These are phyloP conservation scores for Nomada flava DNA, from an alignment of 2,888 invertebrate genomes.

Conservation along the genomic window DNA sequence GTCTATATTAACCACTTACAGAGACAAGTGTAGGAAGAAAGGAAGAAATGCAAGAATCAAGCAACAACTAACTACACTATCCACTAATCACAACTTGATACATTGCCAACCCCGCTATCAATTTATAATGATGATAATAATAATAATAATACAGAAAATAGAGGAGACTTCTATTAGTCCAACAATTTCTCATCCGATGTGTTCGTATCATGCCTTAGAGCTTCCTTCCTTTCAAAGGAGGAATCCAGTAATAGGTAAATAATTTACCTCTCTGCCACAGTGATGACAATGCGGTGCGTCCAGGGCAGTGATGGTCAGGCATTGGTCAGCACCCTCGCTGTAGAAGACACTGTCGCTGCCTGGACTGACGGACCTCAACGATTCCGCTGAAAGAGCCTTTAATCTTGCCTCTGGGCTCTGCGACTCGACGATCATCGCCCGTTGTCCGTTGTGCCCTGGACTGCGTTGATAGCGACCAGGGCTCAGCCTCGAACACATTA, in stretches of 20 bases:
- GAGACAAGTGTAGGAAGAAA: slow-evolving; percentile 32
- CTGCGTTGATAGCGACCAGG: slow-evolving; percentile 82
- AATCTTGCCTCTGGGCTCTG: slow-evolving; percentile 86
- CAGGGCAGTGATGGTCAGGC: slow-evolving; percentile 67
- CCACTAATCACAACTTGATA: slow-evolving; percentile 18
- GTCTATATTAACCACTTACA: neutral
- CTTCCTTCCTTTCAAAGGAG: slow-evolving; percentile 11
- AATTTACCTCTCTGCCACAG: slow-evolving; percentile 91
- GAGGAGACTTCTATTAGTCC: neutral
- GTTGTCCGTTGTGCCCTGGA: slow-evolving; percentile 83
- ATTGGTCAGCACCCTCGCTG: slow-evolving; percentile 89
- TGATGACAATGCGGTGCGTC: slow-evolving; percentile 89
- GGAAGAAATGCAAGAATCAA: slow-evolving; percentile 41
- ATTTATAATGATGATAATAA: too few relatives aligned
- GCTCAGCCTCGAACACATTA: slow-evolving; percentile 78
- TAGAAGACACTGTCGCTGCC: slow-evolving; percentile 96
- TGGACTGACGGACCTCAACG: slow-evolving; percentile 94
- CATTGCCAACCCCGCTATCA: too few relatives aligned
- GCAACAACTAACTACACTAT: slow-evolving; percentile 49
- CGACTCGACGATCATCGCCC: slow-evolving; percentile 77
- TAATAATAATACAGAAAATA: neutral
- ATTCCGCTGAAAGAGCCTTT: slow-evolving; percentile 94
- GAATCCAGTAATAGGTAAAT: slow-evolving; percentile 16
- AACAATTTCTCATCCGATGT: neutral
- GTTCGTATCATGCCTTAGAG: slow-evolving; percentile 13